phyloP scores from a whole-genome alignment of 2,797 vertebrate genomes.

The Falco columbarius region DNA sequence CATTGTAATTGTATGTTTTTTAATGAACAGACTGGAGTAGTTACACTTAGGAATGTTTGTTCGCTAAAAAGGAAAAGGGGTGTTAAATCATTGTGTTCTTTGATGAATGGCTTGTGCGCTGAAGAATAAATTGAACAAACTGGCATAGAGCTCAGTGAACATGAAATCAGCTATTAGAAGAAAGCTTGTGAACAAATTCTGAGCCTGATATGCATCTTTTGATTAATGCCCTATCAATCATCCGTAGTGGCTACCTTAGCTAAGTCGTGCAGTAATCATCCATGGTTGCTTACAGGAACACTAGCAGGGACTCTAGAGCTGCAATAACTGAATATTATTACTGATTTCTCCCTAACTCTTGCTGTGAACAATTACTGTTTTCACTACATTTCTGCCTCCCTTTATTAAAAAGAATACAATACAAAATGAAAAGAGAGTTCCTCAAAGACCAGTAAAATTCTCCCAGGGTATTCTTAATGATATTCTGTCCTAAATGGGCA shows the following conservation, averaged over 20 bases:
- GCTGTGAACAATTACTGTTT: constrained; percentile 80
- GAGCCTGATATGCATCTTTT: constrained; percentile 91
- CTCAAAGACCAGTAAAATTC: constrained; percentile 72
- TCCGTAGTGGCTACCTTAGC: constrained; percentile 84
- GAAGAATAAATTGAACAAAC: constrained; percentile 91
- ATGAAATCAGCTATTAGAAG: constrained; percentile 91
- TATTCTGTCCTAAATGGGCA: constrained; percentile 76
- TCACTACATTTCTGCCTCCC: constrained; percentile 68
- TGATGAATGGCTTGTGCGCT: constrained; percentile 88
- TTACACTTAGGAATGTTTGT: constrained; percentile 77
- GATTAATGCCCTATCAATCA: constrained; percentile 93
- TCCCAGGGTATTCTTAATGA: constrained; percentile 75
- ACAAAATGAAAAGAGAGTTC: constrained; percentile 73
- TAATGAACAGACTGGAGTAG: constrained; percentile 77
- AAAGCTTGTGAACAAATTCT: constrained; percentile 90
- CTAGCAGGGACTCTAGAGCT: constrained; percentile 72
- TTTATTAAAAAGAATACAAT: constrained; percentile 80
- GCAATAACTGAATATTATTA: constrained; percentile 79
- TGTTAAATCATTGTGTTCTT: constrained; percentile 82
- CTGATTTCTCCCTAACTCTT: constrained; percentile 79
- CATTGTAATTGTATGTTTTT: constrained; percentile 63
- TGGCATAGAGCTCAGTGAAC: constrained; percentile 87
- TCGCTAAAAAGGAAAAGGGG: constrained; percentile 74
- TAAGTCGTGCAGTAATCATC: constrained; percentile 83
- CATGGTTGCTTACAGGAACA: constrained; percentile 80